phyloP scores from a whole-genome alignment of 2,888 invertebrate species.

The Apotomis turbidana region DNA sequence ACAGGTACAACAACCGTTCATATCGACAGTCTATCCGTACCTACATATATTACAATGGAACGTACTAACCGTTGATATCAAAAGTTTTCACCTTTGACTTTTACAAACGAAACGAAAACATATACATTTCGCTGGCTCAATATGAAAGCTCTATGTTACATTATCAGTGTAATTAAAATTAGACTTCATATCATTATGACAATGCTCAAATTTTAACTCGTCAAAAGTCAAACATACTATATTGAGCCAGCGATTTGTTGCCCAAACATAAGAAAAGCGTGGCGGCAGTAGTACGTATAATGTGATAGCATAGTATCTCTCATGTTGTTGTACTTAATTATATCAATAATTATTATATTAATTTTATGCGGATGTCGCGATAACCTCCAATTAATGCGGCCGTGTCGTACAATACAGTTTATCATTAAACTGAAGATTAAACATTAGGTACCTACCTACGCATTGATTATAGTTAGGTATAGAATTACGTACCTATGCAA shows the following conservation, averaged over 20 bases:
- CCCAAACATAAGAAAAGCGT: constrained; percentile 1
- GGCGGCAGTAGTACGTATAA: neutral
- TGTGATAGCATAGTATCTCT: neutral
- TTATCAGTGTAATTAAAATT: neutral
- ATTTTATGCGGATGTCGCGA: constrained; percentile 37
- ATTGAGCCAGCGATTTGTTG: neutral
- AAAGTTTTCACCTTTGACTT: neutral
- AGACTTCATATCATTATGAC: no score
- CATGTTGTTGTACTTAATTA: neutral
- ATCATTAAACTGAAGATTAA: constrained; percentile 20
- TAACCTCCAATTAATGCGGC: constrained; percentile 48
- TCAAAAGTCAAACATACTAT: neutral
- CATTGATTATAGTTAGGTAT: neutral
- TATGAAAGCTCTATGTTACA: no score
- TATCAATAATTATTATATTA: constrained; percentile 27
- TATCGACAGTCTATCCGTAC: no score
- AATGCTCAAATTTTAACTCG: no score
- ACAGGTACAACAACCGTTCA: no score
- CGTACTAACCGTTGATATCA: neutral
- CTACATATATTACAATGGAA: no score
- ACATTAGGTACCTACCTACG: neutral
- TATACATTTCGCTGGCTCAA: no score
- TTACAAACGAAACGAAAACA: neutral
- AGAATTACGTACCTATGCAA: no score
- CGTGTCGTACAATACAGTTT: constrained; percentile 1